Base-by-base conservation (phyloP, 2,888 invertebrate species). In the Sinelater perroti region DNA sequence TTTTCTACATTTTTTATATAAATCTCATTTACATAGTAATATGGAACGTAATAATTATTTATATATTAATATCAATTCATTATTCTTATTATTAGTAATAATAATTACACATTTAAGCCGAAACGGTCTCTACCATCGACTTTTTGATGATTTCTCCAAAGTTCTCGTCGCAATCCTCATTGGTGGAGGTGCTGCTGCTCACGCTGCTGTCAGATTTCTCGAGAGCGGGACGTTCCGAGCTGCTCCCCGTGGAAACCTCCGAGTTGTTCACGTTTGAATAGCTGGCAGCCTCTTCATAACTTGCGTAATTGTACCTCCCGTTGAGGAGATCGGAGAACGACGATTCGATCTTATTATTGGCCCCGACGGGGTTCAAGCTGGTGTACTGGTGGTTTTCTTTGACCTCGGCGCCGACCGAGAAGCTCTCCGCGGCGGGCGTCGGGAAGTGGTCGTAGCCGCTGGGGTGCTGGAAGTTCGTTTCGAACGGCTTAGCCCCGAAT, bases 121-220 rank as follows among this genome's bases (percentile, higher is more conserved):
- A 90, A 70, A 91, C 93, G 70, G 92, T 93, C 78, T 94, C 93
- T 74, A 93, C 93, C 85, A 94, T 93, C 62, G 92, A 91, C 79
- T 94, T 93, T 79, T 93, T 94, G 68, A 94, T 93, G 70, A 95
- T 90, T 81, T 94, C 93, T 49, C 93, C 93, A 73, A 94, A 93
- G 77, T 93, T 93, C 71, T 92, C 91, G 67, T 83, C 84, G 68
- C 81, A 81, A 51, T 83, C 80, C 38, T 81, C 82, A 33, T 73
- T 64, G 55, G 63, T 68, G 18, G 69, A 61, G 36, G 59, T 70
- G 58, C 50, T 54, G 62, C 58, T 68, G 60, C 69, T 68, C 67
- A 71, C 72, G 67, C 68, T 71, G 66, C 58, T 56, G 38, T 66
- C 65, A 54, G 63, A 66, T 60, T 67, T 71, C 51, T 70, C 69